Evolutionary conservation across 2,113 vertebrate species (phyloP), one percentile per base, ranked within the genome.

Genomic region (Suricata suricatta): DNA sequence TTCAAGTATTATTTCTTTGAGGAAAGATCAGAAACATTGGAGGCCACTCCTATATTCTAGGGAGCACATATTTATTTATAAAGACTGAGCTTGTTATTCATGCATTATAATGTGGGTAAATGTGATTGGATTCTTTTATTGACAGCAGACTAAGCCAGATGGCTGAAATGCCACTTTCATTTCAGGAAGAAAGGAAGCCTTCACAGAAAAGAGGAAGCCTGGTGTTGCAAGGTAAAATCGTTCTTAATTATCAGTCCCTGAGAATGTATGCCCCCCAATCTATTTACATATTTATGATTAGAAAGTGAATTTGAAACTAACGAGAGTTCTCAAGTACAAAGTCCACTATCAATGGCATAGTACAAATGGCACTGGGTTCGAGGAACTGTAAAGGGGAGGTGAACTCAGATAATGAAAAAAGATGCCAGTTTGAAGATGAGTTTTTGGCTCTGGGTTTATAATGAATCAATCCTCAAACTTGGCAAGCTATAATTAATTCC

Each of bases 121-220:
- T 72, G 74, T 81, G 93, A 98, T 13, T 86, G 84, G 92, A 90
- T 95, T 95, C 60, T 31, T 94, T 95, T 93, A 95, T 95, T 94
- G 93, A 96, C 41, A 86, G 83, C 60, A 74, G 93, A 82, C 90
- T 88, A 86, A 2, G 21, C 90, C 95, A 96, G 96, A 92, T 88
- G 92, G 96, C 23, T 92, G 93, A 96, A 98, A 98, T 84, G 92
- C 85, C 95, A 91, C 72, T 97, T 83, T 96, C 88, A 71, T 94
- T 96, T 97, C 77, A 89, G 88, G 54, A 95, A 96, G 95, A 97
- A 94, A 95, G 93, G 77, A 90, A 94, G 44, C 21, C 71, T 95
- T 96, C 77, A n/a, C 33, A 82, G 92, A 82, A 72, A 82, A 91
- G 71, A 91, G 33, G 47, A 88, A 88, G 69, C 57, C 76, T 88